A percentile compares a stretch with the other conserved stretches of the same genome.
These are phyloP conservation scores for Spilogale gracilis DNA, from an alignment of 2,113 vertebrate genomes.

Conservation along the genomic window DNA sequence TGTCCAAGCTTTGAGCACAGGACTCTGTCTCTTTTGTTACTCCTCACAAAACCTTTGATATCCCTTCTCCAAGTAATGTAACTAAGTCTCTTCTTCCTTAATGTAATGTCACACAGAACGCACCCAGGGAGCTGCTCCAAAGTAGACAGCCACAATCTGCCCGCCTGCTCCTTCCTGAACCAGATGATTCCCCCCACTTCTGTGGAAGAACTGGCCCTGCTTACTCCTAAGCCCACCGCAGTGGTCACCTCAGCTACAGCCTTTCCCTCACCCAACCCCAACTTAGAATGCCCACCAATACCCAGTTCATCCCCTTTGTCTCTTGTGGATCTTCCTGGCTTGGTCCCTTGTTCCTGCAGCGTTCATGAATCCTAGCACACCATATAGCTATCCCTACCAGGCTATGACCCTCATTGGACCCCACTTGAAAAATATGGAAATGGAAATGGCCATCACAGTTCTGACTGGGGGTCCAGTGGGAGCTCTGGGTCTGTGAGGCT, in stretches of 20 bases:
- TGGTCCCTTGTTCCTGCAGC: too few relatives aligned
- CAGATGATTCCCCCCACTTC: neutral
- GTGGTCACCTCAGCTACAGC: neutral
- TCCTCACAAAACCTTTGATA: neutral
- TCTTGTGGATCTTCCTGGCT: neutral
- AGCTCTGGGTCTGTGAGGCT: neutral
- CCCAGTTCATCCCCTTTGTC: neutral
- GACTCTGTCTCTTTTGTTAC: neutral
- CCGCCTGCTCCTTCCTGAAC: neutral
- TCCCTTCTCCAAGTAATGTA: neutral
- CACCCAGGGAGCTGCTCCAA: neutral
- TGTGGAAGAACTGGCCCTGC: neutral
- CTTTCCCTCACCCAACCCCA: too few relatives aligned
- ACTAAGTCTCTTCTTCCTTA: neutral
- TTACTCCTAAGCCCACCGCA: neutral
- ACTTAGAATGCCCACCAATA: neutral
- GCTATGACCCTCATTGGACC: neutral
- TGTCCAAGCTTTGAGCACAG: neutral
- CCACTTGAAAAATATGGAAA: neutral
- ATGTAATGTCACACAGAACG: fast-evolving
- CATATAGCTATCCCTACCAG: neutral
- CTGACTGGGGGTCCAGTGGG: neutral
- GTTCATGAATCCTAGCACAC: neutral
- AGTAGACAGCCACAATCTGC: neutral
- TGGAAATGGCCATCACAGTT: neutral